Percentiles rank a stretch among this genome's conserved stretches.
These are phyloP conservation scores for Paralichthys olivaceus DNA, from an alignment of 2,113 vertebrate genomes.

Conservation along the genomic window DNA sequence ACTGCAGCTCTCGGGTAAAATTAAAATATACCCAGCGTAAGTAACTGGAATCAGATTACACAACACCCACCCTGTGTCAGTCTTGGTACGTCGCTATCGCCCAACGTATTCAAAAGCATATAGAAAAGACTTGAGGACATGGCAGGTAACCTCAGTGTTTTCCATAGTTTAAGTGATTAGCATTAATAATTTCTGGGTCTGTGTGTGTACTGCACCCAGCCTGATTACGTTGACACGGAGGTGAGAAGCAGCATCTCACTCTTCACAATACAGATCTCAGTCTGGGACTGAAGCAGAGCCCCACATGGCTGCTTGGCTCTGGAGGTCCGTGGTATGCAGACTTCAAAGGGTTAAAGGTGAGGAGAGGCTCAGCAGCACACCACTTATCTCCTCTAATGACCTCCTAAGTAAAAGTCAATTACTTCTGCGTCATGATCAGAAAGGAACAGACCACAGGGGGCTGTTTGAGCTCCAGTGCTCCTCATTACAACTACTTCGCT, in stretches of 20 bases:
- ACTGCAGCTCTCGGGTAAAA: neutral
- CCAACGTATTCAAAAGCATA: neutral
- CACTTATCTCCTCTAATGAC: constrained; percentile 82
- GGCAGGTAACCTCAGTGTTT: neutral
- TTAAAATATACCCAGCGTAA: neutral
- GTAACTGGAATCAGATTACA: neutral
- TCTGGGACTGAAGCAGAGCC: neutral
- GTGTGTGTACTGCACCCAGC: constrained; percentile 1
- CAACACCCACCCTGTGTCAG: neutral
- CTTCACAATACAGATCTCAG: constrained; percentile 1
- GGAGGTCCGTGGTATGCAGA: constrained; percentile 58
- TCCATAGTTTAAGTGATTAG: neutral
- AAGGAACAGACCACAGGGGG: constrained; percentile 69
- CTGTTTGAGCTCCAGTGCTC: constrained; percentile 62
- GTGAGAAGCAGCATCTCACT: constrained; percentile 30
- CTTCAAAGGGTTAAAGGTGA: constrained; percentile 80
- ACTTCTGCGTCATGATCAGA: constrained; percentile 84
- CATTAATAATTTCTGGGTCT: neutral
- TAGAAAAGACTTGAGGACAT: neutral
- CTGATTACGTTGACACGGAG: constrained; percentile 40
- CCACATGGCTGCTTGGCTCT: constrained; percentile 13
- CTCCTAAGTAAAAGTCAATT: constrained; percentile 82
- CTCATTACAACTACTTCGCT: constrained; percentile 76
- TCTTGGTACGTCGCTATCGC: neutral
- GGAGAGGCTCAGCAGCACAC: constrained; percentile 58